Conservation (phyloP, 2,113 vertebrate genomes). For the Myxocyprinus asiaticus region DNA sequence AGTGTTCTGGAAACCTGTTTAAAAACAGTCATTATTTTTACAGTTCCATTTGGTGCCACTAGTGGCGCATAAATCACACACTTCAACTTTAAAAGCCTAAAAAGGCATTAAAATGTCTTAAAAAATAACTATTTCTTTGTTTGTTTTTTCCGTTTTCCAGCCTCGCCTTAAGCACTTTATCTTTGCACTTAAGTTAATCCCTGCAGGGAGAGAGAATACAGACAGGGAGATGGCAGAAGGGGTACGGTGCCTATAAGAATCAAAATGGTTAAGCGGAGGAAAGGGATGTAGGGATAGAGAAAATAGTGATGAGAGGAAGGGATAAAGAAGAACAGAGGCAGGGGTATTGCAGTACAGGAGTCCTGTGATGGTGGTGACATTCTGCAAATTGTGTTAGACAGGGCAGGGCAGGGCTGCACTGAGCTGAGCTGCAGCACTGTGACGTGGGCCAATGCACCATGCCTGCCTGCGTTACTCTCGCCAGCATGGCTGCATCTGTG, state of each 20-base stretch:
- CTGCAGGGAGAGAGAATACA: not conserved
- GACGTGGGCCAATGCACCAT: conserved; percentile 84
- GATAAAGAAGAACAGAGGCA: conserved; percentile 22
- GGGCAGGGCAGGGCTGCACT: conserved; percentile 70
- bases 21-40: too few relatives aligned
- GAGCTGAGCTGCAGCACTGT: conserved; percentile 81
- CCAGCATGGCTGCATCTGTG: conserved; percentile 84
- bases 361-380: conserved; percentile 69
- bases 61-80: too few relatives aligned
- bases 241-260: not conserved
- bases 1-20: not conserved
- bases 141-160: too few relatives aligned
- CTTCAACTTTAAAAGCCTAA: not conserved
- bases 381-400: conserved; percentile 86
- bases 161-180: not conserved
- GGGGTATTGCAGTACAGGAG: conserved; percentile 30
- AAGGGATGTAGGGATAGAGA: not conserved
- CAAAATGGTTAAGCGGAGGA: not conserved
- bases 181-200: not conserved
- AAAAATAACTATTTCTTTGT: too few relatives aligned
- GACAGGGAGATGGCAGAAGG: not conserved
- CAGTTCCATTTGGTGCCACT: too few relatives aligned
- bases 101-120: not conserved
- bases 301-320: conserved; percentile 19
- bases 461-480: conserved; percentile 85